Evolutionary conservation across 2,113 vertebrate species (phyloP).

Genomic region (Arizona elegans): DNA sequence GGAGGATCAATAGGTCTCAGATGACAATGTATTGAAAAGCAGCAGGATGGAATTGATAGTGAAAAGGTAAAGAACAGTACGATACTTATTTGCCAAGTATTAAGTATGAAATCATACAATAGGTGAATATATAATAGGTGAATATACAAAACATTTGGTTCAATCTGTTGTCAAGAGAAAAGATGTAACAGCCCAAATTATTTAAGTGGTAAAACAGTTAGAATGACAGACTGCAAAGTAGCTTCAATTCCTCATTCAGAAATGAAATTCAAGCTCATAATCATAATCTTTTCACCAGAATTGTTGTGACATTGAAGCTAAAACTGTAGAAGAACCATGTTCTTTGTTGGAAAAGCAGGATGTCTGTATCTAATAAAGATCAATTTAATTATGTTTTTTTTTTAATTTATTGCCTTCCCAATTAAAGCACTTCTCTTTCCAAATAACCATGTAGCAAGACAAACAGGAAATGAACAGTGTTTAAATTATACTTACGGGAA

Average conservation of each 20-base stretch:
- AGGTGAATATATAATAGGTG: neutral
- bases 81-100: neutral
- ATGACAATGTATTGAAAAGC: neutral
- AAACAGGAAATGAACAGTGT: neutral
- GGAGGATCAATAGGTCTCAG: neutral
- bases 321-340: neutral
- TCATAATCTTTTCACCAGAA: neutral
- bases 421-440: neutral
- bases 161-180: neutral
- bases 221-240: neutral
- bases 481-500: constrained; percentile 80
- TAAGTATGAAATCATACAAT: neutral
- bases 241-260: neutral
- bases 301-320: neutral
- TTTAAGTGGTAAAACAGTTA: neutral
- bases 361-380: neutral
- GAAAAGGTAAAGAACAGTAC: neutral
- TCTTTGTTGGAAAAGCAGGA: neutral
- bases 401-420: constrained; percentile 22
- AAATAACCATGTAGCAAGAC: neutral
- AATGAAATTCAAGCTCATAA: neutral
- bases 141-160: neutral
- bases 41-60: neutral
- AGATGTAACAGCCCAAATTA: neutral
- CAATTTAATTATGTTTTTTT: neutral